These are phyloP conservation scores for Helarctos malayanus DNA, from an alignment of 2,797 vertebrate genomes.

Conservation along the genomic window DNA sequence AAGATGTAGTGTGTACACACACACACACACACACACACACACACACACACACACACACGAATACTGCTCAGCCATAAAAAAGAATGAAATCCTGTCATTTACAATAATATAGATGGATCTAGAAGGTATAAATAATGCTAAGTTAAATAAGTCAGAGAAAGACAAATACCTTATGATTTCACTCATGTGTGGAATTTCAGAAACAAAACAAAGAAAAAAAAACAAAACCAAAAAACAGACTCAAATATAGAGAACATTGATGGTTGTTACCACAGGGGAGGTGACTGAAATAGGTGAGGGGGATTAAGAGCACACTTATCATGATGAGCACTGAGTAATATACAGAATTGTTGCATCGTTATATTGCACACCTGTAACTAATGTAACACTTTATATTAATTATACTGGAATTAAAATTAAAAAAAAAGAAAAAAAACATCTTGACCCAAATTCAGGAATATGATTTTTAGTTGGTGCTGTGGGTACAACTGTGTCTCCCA, in stretches of 20 bases:
- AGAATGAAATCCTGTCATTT: background rate
- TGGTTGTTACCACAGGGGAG: background rate
- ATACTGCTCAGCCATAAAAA: background rate
- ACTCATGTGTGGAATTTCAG: background rate
- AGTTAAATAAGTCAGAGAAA: background rate
- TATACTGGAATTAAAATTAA: background rate
- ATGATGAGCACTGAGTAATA: background rate
- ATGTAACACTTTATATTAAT: background rate
- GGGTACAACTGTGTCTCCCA: background rate
- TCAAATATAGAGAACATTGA: background rate
- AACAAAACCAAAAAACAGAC: background rate
- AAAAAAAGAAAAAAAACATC: background rate
- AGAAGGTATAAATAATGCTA: background rate
- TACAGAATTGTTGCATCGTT: background rate
- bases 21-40: background rate
- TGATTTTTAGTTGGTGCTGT: background rate
- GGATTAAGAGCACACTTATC: background rate
- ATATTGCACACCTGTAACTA: background rate
- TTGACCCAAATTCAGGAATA: conserved; percentile 5
- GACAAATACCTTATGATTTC: background rate
- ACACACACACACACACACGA: background rate
- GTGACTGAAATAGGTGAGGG: background rate
- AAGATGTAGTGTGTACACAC: background rate
- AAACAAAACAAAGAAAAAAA: background rate
- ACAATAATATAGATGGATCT: background rate